phyloP scores from a whole-genome alignment of 1,140 invertebrate genomes.

The Hesperophylax magnus region DNA sequence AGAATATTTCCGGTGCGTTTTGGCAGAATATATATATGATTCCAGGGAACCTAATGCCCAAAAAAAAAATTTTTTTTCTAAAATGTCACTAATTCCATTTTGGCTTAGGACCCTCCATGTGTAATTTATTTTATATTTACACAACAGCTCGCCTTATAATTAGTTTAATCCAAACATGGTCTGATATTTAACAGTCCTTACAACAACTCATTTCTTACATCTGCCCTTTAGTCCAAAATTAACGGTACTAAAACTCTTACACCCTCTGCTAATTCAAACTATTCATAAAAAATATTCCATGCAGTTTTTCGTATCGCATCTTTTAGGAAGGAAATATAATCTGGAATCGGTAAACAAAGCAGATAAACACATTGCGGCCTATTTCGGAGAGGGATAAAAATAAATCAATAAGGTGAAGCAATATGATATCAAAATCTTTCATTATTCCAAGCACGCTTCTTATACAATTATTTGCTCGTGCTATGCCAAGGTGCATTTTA shows the following conservation, averaged over 20 bases:
- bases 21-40: too few species aligned
- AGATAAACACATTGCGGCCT: slow-evolving; percentile 43
- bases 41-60: too few species aligned
- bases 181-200: too few species aligned
- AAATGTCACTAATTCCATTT: too few species aligned
- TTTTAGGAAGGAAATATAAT: slow-evolving; percentile 51
- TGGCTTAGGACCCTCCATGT: too few species aligned
- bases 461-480: slow-evolving; percentile 10
- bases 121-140: too few species aligned
- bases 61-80: too few species aligned
- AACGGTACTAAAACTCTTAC: slow-evolving; percentile 36
- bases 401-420: slow-evolving; percentile 53
- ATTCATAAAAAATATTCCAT: slow-evolving; percentile 25
- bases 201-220: slow-evolving; percentile 27
- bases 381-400: slow-evolving; percentile 51
- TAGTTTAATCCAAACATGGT: too few species aligned
- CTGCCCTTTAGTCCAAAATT: slow-evolving; percentile 43
- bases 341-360: slow-evolving; percentile 50
- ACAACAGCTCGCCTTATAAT: too few species aligned
- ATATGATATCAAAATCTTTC: slow-evolving; percentile 44
- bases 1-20: too few species aligned
- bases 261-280: slow-evolving; percentile 26
- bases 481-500: slow-evolving; percentile 23
- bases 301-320: slow-evolving; percentile 44
- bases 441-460: slow-evolving; percentile 53